Conservation (phyloP, 2,888 invertebrate species). For the Theodoxus fluviatilis region DNA sequence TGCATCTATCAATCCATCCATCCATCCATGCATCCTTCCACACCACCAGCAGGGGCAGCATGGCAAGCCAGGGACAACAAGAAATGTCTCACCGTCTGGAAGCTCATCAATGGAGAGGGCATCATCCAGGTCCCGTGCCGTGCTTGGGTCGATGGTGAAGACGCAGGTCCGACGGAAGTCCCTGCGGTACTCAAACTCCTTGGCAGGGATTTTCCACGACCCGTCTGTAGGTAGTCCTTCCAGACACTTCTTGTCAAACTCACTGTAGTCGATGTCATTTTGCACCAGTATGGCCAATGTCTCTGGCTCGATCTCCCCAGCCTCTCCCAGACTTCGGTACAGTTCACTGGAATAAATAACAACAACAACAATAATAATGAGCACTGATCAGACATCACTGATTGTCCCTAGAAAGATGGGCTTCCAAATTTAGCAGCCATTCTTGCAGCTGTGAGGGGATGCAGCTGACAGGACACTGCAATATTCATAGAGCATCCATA, state of each 20-base stretch:
- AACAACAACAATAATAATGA: too few relatives aligned
- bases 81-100: conserved; percentile 69
- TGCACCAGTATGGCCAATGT: conserved; percentile 81
- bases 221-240: conserved; percentile 51
- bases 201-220: conserved; percentile 60
- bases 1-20: too few relatives aligned
- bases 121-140: conserved; percentile 93
- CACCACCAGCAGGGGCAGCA: not conserved
- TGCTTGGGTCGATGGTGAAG: conserved; percentile 92
- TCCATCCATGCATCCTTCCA: too few relatives aligned
- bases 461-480: too few relatives aligned
- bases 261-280: conserved; percentile 78
- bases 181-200: conserved; percentile 58
- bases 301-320: conserved; percentile 80
- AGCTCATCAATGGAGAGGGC: conserved; percentile 83
- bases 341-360: conserved; percentile 69
- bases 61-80: not conserved
- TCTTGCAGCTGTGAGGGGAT: too few relatives aligned
- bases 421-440: too few relatives aligned
- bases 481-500: too few relatives aligned
- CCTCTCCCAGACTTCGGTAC: conserved; percentile 76
- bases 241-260: too few relatives aligned
- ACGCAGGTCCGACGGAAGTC: conserved; percentile 74
- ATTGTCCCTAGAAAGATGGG: too few relatives aligned
- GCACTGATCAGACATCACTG: too few relatives aligned